These are phyloP conservation scores for Thrips palmi DNA, from an alignment of 1,140 invertebrate species.

Conservation along the genomic window DNA sequence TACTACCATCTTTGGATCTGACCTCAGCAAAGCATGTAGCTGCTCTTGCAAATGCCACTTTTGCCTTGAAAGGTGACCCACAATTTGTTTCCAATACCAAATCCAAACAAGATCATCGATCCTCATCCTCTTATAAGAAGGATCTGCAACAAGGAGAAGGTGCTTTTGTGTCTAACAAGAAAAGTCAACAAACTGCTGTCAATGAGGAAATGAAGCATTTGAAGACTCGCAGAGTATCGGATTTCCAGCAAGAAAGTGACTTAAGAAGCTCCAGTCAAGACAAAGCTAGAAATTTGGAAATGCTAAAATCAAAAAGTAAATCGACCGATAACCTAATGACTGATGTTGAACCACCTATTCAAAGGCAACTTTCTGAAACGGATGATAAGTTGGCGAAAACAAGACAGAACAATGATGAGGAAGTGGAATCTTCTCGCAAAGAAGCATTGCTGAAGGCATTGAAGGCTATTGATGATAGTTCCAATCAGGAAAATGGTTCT, in stretches of 20 bases:
- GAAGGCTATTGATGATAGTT: constrained; percentile 9
- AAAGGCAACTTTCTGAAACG: too few species aligned
- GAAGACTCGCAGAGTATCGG: too few species aligned
- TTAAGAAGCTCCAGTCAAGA: background rate
- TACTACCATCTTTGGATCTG: too few species aligned
- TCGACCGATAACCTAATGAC: background rate
- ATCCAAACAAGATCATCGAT: background rate
- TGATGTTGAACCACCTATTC: background rate
- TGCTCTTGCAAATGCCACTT: background rate
- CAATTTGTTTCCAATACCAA: background rate
- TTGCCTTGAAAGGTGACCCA: background rate
- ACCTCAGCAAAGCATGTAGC: background rate
- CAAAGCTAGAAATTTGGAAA: background rate
- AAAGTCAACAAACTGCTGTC: too few species aligned
- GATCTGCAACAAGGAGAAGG: background rate
- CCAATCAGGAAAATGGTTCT: too few species aligned
- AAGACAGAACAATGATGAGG: constrained; percentile 3
- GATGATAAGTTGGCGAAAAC: constrained; percentile 3
- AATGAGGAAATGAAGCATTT: too few species aligned
- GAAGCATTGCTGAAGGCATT: constrained; percentile 5
- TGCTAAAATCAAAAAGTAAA: background rate
- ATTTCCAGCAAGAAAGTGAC: background rate
- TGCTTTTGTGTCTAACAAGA: too few species aligned
- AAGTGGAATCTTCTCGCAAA: constrained; percentile 5
- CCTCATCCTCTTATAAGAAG: background rate